Base-by-base conservation (phyloP, 2,113 vertebrate genomes). In the Recurvirostra avosetta region DNA sequence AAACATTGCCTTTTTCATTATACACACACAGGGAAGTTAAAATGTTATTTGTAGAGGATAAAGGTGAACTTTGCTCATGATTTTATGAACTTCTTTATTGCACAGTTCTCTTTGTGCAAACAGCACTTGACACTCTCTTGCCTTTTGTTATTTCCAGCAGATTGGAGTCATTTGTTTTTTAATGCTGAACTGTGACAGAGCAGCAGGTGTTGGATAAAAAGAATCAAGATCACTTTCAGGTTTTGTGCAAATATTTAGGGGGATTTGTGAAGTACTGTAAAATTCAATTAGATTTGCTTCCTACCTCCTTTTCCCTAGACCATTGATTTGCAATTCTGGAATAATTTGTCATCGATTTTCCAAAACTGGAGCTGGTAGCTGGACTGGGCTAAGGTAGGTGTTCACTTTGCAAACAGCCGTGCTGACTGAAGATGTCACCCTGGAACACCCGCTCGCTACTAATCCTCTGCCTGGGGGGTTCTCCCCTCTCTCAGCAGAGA, bases 51-150 rank as follows among this genome's bases (percentile, higher is more conserved):
- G 95, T 89, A 94, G 40, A 96, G 91, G 83, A 94, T 95, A 87
- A 94, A 91, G 79, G 92, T 96, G 96, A 97, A 96, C 95, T 97
- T 97, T 96, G 73, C 86, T 93, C 86, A 65, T 82, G 96, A 77
- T 94, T 96, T 94, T 94, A 95, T 96, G 94, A 95, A 96, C 83
- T 96, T 71, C 93, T 96, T 96, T 97, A 94, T 90, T 95, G 96
- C 90, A 67, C 26, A 67, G 80, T 89, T 85, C 73, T 95, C 80
- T 92, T 77, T 95, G 91, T 94, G 95, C 91, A 95, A 97, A 97
- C 91, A 96, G 30, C 76, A 67, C 91, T 92, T 91, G 95, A 92
- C 79, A 94, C 94, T 91, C 94, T 96, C 70, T 96, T 94, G 81
- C 94, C 94, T 95, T 96, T 96, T 96, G 92, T 92, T 89, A 93